These are phyloP conservation scores for Colletes gigas DNA, from an alignment of 1,140 invertebrate genomes.

Conservation along the genomic window DNA sequence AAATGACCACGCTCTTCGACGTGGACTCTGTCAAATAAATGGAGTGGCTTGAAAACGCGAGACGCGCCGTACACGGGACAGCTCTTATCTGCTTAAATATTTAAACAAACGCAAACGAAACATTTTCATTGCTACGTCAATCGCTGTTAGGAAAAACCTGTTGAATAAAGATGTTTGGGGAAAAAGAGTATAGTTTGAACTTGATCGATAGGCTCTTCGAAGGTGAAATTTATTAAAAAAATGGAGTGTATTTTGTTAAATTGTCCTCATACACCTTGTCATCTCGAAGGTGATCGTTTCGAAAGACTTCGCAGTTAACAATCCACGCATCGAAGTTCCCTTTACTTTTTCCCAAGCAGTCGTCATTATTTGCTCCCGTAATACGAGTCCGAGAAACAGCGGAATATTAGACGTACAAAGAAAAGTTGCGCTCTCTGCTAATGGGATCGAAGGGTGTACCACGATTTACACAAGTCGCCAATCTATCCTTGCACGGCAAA, in stretches of 20 bases:
- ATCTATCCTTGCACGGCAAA: slow-evolving; percentile 54
- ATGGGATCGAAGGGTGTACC: slow-evolving; percentile 54
- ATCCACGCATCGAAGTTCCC: background rate
- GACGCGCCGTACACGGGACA: background rate
- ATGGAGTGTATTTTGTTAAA: too few species aligned
- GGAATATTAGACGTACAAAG: slow-evolving; percentile 23
- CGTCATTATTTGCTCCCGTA: slow-evolving; percentile 46
- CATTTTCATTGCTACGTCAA: too few species aligned
- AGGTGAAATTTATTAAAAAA: too few species aligned
- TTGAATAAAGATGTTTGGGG: too few species aligned
- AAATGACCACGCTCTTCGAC: slow-evolving; percentile 13
- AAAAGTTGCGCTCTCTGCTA: slow-evolving; percentile 26
- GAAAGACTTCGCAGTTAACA: background rate
- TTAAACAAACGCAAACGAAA: too few species aligned
- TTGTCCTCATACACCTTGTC: too few species aligned
- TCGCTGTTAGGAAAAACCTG: too few species aligned
- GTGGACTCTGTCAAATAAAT: slow-evolving; percentile 25
- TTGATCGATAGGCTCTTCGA: too few species aligned
- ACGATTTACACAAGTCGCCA: slow-evolving; percentile 61
- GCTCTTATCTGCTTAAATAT: too few species aligned
- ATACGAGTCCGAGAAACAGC: slow-evolving; percentile 33
- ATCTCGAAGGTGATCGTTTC: too few species aligned
- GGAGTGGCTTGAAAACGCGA: background rate
- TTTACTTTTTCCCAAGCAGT: too few species aligned
- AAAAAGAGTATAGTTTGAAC: too few species aligned